Evolutionary conservation across 2,113 vertebrate genomes (phyloP).

Genomic region (Hylia prasina): DNA sequence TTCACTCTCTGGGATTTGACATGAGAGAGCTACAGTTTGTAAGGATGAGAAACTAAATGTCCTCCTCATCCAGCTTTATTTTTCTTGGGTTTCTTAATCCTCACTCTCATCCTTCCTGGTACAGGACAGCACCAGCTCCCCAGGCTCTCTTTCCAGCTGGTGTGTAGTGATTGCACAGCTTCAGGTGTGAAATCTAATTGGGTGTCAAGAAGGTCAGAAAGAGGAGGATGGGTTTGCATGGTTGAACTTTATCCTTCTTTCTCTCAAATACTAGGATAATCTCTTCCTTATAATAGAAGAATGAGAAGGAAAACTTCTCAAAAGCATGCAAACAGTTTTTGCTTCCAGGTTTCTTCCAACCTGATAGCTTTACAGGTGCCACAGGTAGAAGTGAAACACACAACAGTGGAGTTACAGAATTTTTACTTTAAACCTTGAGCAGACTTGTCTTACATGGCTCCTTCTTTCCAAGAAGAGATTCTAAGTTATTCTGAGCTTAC

Average conservation of each 20-base stretch:
- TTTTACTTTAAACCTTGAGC: neutral
- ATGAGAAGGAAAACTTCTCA: neutral
- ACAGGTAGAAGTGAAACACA: neutral
- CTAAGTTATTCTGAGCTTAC: neutral
- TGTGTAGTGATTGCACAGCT: neutral
- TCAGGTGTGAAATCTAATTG: neutral
- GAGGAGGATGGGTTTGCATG: neutral
- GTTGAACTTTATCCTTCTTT: neutral
- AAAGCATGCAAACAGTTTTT: neutral
- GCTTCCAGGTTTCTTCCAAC: neutral
- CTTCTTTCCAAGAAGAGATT: neutral
- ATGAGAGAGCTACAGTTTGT: neutral
- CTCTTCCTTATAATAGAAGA: neutral
- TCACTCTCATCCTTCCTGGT: neutral
- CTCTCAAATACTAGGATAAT: neutral
- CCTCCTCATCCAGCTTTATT: rapidly evolving
- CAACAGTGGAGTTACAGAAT: neutral
- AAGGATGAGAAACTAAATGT: neutral
- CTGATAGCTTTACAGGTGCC: neutral
- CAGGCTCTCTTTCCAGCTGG: neutral
- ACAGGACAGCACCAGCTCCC: neutral
- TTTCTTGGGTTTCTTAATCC: neutral
- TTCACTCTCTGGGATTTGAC: neutral
- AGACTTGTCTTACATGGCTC: neutral
- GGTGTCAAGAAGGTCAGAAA: neutral